Evolutionary conservation across 23 tunicate genomes (phyloP).

Genomic region (Diplosoma virens): DNA sequence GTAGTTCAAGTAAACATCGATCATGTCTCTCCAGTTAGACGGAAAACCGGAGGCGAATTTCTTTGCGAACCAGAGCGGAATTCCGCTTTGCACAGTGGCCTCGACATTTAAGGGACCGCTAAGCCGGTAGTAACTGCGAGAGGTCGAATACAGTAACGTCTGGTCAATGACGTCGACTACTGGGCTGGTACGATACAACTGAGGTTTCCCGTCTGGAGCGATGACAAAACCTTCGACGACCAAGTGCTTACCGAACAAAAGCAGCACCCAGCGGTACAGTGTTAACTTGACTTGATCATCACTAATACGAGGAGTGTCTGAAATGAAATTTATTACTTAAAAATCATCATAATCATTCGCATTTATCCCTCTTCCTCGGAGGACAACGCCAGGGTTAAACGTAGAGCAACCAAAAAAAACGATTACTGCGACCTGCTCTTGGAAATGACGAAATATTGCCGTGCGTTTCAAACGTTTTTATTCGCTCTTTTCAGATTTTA

Average conservation of each 20-base stretch:
- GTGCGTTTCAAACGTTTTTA: too few relatives aligned
- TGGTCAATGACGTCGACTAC: constrained; percentile 11
- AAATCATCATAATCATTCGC: too few relatives aligned
- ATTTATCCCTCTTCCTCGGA: too few relatives aligned
- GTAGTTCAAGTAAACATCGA: not conserved
- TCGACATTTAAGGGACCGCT: constrained; percentile 26
- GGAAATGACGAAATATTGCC: too few relatives aligned
- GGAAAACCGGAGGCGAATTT: constrained; percentile 29
- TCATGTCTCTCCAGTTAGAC: constrained; percentile 17
- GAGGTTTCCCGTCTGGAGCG: not conserved
- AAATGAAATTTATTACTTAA: not conserved
- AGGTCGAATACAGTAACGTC: not conserved
- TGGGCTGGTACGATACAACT: constrained; percentile 34
- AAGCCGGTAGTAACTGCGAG: constrained; percentile 18
- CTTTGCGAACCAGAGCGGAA: constrained; percentile 17
- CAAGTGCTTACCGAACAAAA: not conserved
- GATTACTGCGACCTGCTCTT: too few relatives aligned
- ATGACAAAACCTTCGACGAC: constrained; percentile 32
- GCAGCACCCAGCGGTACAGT: constrained; percentile 24
- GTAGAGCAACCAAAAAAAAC: not conserved
- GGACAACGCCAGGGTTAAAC: too few relatives aligned
- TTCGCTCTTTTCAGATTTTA: too few relatives aligned
- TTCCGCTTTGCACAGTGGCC: constrained; percentile 2
- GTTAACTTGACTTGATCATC: not conserved
- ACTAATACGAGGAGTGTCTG: not conserved